Evolutionary conservation across 2,888 invertebrate genomes (phyloP).

Genomic region (Plebejus melissa): DNA sequence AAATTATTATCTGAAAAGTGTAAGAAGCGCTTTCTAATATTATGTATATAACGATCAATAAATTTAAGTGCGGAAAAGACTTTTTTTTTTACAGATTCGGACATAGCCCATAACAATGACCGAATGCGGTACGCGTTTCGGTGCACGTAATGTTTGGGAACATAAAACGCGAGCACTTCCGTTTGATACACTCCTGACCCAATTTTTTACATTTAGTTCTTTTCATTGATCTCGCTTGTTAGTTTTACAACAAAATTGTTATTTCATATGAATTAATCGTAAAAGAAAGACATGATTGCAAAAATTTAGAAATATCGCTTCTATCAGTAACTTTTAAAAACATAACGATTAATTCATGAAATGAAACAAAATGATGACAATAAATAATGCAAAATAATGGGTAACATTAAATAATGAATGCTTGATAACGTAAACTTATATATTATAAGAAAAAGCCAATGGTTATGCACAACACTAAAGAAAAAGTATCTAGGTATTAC

Average conservation of each 20-base stretch:
- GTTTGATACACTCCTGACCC: slow-evolving; percentile 30
- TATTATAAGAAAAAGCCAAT: background rate
- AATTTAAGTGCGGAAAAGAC: too few species aligned
- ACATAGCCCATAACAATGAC: background rate
- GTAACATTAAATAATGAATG: slow-evolving; percentile 1
- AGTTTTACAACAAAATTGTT: background rate
- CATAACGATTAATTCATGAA: background rate
- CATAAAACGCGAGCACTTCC: slow-evolving; percentile 39
- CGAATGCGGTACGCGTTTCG: background rate
- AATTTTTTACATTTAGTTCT: slow-evolving; percentile 30
- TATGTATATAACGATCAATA: too few species aligned
- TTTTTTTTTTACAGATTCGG: background rate
- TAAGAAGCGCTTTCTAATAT: too few species aligned
- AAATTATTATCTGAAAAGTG: slow-evolving; percentile 38
- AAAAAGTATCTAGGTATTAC: slow-evolving; percentile 34
- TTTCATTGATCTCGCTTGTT: background rate
- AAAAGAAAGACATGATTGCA: background rate
- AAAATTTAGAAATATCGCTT: background rate
- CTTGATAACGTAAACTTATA: background rate
- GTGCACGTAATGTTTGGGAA: slow-evolving; percentile 28
- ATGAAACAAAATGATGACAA: background rate
- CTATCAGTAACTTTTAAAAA: background rate
- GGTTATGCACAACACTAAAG: slow-evolving; percentile 30
- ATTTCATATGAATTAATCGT: background rate
- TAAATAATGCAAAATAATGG: background rate